A percentile compares a stretch with the other conserved stretches of the same genome.
These are phyloP conservation scores for Sinocyclocheilus maitianheensis DNA, from an alignment of 2,113 vertebrate species.

Conservation along the genomic window DNA sequence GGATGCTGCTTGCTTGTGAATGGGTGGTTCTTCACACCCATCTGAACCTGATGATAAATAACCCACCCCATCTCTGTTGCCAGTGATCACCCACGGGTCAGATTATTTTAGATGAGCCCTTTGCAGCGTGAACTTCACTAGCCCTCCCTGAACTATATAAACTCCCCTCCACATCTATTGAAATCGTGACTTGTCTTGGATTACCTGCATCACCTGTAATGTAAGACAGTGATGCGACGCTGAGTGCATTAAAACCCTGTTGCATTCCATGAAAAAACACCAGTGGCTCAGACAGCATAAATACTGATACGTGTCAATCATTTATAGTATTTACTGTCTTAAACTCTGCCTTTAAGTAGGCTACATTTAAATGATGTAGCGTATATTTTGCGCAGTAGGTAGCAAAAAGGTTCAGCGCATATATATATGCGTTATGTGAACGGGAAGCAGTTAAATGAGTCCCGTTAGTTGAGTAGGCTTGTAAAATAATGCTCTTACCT, in stretches of 20 bases:
- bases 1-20: not conserved
- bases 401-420: not conserved
- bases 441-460: not conserved
- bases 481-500: constrained; percentile 77
- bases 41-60: not conserved
- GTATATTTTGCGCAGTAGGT: not conserved
- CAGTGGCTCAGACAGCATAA: not conserved
- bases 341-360: too few species aligned
- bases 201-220: constrained; percentile 13
- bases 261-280: constrained; percentile 1
- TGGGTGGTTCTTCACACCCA: not conserved
- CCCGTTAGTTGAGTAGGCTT: not conserved
- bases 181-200: constrained; percentile 4
- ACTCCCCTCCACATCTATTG: not conserved
- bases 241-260: constrained; percentile 15
- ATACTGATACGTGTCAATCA: not conserved
- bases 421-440: too few species aligned
- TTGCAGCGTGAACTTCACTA: not conserved
- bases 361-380: not conserved
- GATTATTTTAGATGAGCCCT: not conserved
- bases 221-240: not conserved
- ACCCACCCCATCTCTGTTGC: not conserved
- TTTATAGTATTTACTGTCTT: not conserved
- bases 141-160: not conserved
- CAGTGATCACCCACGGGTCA: constrained; percentile 7